Evolutionary conservation across 2,888 invertebrate species (phyloP).

Genomic region (Tipula vernalis): DNA sequence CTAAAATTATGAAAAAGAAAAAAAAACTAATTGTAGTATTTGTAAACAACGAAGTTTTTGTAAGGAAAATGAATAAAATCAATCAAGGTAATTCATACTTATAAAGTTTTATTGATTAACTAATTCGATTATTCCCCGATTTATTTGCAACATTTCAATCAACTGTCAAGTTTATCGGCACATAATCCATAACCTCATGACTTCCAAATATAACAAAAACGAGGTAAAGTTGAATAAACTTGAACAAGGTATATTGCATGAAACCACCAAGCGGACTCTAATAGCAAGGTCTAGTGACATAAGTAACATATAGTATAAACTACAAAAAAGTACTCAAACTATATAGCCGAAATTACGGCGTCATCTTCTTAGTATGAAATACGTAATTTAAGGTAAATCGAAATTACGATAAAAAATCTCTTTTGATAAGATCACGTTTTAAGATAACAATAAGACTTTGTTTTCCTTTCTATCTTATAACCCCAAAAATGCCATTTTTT

Average conservation of each 20-base stretch:
- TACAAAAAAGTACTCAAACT: background rate
- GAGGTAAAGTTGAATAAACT: background rate
- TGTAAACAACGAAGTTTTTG: background rate
- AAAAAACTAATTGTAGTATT: background rate
- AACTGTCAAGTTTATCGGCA: background rate
- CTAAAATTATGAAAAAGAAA: background rate
- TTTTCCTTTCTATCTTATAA: background rate
- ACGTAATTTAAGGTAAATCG: background rate
- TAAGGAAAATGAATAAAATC: background rate
- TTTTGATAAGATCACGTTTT: background rate
- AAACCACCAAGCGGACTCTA: background rate
- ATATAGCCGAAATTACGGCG: background rate
- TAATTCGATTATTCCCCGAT: background rate
- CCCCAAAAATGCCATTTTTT: background rate
- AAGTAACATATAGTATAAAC: background rate
- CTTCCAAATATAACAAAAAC: background rate
- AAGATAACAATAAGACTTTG: background rate
- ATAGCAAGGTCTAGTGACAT: background rate
- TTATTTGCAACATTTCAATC: background rate
- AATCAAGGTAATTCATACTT: background rate
- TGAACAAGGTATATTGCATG: background rate
- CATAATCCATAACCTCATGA: background rate
- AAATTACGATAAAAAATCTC: background rate
- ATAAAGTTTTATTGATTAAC: background rate
- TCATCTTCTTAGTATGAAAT: background rate